Base-by-base conservation (phyloP, 1,140 invertebrate species). In the Penaeus chinensis region DNA sequence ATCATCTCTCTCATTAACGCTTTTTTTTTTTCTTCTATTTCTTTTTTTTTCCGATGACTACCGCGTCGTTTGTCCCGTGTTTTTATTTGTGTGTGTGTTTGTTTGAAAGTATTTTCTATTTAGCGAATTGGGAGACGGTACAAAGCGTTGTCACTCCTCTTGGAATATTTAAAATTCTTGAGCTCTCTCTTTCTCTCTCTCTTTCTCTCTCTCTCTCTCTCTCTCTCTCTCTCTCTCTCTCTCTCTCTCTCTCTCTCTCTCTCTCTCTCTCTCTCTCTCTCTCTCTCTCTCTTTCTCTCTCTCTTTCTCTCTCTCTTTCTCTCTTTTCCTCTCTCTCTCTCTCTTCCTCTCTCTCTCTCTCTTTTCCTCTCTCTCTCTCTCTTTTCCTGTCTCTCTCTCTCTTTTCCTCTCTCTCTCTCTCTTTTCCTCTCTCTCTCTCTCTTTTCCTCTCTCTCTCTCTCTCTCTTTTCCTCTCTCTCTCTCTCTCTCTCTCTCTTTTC, bases 221-320 rank as follows among this genome's bases (percentile, higher is more conserved):
- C 37, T 42, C 37, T 42, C 37, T 42, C 37, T 42, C 37, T 42
- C 37, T 42, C 37, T 69, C 65, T 69, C 24, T 22, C 65, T 5
- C 65, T 69, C 65, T 24, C 47, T 27, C 20, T 20, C 24, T 76
- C 19, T 22, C 47, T 22, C 66, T 16, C 66, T 60, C 32, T 60
- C 47, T 76, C 66, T 84, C 47, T 76, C 82, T 84, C 65, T 54
- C 27, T 69, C 65, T 32, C n/a, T 37, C 63, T 82, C 37, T 37
- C 81, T 69, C 63, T 54, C 19, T 22, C 82, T 71, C 66, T 74
- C 65, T 84, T 22, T 82, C 69, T 74, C 47, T 60, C 66, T 84
- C 82, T 84, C 69, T 71, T 37, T 74, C 69, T 42, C 82, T 47
- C 27, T 69, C n/a, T 65, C 62, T 69, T 8, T 81, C 24, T 24